Percentiles rank a stretch among this genome's conserved stretches.
phyloP scores from a whole-genome alignment of 2,113 vertebrate species.

The Anser cygnoides region DNA sequence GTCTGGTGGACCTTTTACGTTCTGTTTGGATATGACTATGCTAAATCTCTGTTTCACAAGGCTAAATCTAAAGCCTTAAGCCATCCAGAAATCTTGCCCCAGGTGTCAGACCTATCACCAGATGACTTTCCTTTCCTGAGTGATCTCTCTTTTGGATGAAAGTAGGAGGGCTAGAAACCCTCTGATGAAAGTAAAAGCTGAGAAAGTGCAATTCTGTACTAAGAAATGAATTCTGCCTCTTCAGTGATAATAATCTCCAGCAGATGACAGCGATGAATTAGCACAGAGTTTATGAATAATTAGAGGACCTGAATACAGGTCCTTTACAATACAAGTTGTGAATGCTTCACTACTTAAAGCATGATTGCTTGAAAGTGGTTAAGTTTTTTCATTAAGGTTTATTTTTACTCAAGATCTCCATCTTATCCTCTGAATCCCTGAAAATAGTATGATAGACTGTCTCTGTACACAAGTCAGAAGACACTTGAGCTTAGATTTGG shows the following conservation, averaged over 20 bases:
- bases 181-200: background rate
- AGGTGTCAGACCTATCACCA: background rate
- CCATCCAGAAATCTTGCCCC: background rate
- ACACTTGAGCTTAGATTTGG: background rate
- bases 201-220: background rate
- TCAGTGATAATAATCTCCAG: background rate
- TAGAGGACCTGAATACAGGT: background rate
- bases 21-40: background rate
- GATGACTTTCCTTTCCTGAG: background rate
- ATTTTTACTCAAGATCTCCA: background rate
- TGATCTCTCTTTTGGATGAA: background rate
- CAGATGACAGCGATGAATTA: conserved; percentile 21
- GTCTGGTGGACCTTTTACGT: background rate
- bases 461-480: background rate
- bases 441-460: background rate
- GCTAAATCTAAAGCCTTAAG: background rate
- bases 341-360: background rate
- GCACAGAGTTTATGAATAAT: background rate
- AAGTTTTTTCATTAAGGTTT: background rate
- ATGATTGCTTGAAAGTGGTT: background rate
- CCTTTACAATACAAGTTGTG: background rate
- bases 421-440: background rate
- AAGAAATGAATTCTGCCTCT: background rate
- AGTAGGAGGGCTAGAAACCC: background rate
- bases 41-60: background rate